Evolutionary conservation across 2,113 vertebrate species (phyloP).

Genomic region (Fulmarus glacialis): DNA sequence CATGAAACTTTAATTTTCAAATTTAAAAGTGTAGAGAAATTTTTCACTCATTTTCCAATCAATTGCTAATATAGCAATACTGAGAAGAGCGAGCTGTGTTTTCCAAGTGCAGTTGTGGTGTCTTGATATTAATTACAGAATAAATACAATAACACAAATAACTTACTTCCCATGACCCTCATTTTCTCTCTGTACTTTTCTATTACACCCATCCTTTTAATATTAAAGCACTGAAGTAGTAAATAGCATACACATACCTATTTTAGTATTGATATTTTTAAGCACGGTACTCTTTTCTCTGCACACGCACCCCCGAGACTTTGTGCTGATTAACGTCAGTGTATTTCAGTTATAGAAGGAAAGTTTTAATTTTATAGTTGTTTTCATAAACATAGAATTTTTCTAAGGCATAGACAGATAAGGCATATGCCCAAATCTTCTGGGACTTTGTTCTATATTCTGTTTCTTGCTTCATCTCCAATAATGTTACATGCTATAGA

Average conservation of each 20-base stretch:
- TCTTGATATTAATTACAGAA: not conserved
- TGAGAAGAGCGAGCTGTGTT: not conserved
- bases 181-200: not conserved
- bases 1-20: not conserved
- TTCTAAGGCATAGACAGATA: not conserved
- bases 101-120: not conserved
- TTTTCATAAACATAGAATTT: not conserved
- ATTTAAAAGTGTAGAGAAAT: not conserved
- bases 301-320: not conserved
- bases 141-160: not conserved
- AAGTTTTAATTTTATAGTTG: not conserved
- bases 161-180: not conserved
- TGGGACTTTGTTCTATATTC: not conserved
- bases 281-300: not conserved
- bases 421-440: accelerated
- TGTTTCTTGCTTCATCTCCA: not conserved
- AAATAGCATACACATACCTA: not conserved
- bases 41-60: not conserved
- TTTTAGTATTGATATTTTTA: not conserved
- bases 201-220: not conserved
- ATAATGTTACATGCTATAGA: not conserved
- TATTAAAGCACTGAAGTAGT: not conserved
- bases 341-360: not conserved
- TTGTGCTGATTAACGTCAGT: not conserved
- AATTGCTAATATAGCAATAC: not conserved